A percentile compares a stretch with the other conserved stretches of the same genome.
These are phyloP conservation scores for Meloidogyne floridensis DNA, from an alignment of 1,140 invertebrate species.

Conservation along the genomic window DNA sequence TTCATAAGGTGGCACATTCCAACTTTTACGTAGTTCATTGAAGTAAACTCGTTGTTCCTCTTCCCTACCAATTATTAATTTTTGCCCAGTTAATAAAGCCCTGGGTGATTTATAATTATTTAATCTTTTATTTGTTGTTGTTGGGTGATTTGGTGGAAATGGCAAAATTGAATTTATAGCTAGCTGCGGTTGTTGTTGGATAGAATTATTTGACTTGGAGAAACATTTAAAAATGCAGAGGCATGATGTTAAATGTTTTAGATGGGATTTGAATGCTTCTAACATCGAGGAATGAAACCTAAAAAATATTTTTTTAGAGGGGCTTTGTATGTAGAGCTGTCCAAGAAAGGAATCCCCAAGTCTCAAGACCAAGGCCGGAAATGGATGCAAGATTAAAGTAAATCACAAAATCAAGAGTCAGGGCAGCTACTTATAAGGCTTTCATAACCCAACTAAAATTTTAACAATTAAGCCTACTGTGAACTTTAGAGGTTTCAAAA, in stretches of 20 bases:
- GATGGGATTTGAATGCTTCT: not conserved
- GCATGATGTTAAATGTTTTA: not conserved
- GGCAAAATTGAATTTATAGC: no score
- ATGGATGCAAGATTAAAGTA: no score
- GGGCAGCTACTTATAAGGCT: no score
- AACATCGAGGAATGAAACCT: slow-evolving; percentile 25
- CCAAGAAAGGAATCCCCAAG: no score
- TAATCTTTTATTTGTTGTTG: not conserved
- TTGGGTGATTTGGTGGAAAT: not conserved
- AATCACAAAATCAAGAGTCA: no score
- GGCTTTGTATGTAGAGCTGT: no score
- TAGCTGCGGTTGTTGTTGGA: no score
- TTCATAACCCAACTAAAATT: no score
- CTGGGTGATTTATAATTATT: slow-evolving; percentile 17
- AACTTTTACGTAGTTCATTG: slow-evolving; percentile 27
- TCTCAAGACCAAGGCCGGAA: no score
- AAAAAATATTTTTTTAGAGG: not conserved
- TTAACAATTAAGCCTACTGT: no score
- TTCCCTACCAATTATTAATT: slow-evolving; percentile 21
- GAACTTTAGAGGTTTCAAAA: no score
- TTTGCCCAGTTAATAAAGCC: slow-evolving; percentile 21
- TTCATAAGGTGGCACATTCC: not conserved
- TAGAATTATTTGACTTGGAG: not conserved
- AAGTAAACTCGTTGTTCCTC: slow-evolving; percentile 27
- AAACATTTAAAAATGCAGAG: not conserved